These are phyloP conservation scores for Salminus brasiliensis DNA, from an alignment of 2,113 vertebrate species.

Conservation along the genomic window DNA sequence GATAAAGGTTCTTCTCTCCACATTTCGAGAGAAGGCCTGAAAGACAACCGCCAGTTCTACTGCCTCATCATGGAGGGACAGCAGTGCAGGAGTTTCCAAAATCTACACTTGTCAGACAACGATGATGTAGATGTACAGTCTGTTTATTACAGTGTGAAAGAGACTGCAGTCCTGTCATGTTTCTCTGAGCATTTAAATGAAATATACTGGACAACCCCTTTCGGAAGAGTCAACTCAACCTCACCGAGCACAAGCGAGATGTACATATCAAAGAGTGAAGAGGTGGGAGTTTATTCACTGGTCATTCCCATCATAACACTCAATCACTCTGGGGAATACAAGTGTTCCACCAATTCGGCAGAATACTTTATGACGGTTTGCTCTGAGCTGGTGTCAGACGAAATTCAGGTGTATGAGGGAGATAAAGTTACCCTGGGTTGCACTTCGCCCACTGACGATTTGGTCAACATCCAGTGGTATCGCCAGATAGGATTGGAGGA, in stretches of 20 bases:
- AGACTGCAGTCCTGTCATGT: slow-evolving; percentile 64
- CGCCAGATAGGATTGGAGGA: neutral
- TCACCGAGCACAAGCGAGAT: slow-evolving; percentile 21
- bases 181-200: slow-evolving; percentile 36
- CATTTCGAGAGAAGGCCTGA: slow-evolving; percentile 50
- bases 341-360: slow-evolving; percentile 47
- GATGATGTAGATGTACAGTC: slow-evolving; percentile 43
- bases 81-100: slow-evolving; percentile 65
- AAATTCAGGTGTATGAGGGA: neutral
- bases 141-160: slow-evolving; percentile 61
- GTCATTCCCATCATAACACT: slow-evolving; percentile 55
- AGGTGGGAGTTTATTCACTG: slow-evolving; percentile 55
- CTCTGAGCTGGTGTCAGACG: slow-evolving; percentile 28
- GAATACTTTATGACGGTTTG: slow-evolving; percentile 66
- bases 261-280: slow-evolving; percentile 31
- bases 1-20: slow-evolving; percentile 56
- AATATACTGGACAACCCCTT: slow-evolving; percentile 69
- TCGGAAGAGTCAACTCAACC: slow-evolving; percentile 56
- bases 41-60: slow-evolving; percentile 53
- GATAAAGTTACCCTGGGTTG: neutral
- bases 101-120: slow-evolving; percentile 46
- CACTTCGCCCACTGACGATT: neutral
- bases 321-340: slow-evolving; percentile 63
- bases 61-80: slow-evolving; percentile 64
- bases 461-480: slow-evolving; percentile 67